Evolutionary conservation across 2,113 vertebrate species (phyloP), one percentile per base, ranked within the genome.

Genomic region (Pithys albifrons): DNA sequence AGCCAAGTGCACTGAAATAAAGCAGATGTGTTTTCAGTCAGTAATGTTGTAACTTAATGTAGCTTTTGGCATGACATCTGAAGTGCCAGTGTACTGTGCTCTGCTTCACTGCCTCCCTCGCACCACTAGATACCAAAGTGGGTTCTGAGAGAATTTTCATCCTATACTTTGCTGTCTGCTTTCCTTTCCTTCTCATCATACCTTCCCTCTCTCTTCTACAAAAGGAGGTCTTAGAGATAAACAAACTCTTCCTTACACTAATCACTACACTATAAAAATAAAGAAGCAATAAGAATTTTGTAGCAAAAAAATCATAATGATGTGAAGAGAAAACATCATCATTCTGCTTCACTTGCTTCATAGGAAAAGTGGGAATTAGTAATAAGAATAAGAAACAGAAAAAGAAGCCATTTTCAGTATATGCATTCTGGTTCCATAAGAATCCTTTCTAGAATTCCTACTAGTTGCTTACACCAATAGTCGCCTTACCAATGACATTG

Each of bases 21-120:
- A 96, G 39, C 89, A 96, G 93, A 94, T 77, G 85, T 71, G 33
- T 64, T 90, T 88, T 71, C 59, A 83, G 72, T 46, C 59, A 66
- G 77, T 48, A 57, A 46, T 76, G 58, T 20, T 91, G 48, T 61
- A 85, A 83, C 78, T 81, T 88, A 88, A 93, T 88, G 94, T 71
- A 85, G 85, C 51, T 67, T 94, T 65, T 95, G 95, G 89, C 78
- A 77, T 51, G 59, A 88, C 67, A 90, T 95, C 91, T 93, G 89
- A 95, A 91, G 74, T 84, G 57, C 65, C 65, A 93, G 23, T 23
- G 55, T 55, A 62, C 58, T 90, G 62, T 73, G 88, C 35, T 85
- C 85, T 88, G 74, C 81, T 83, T 90, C 75, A 51, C 54, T 91
- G 66, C 15, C 81, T 66, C 67, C 64, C 71, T 85, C 43, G 37